Conservation (phyloP, 2,113 vertebrate species). For the Gadus macrocephalus region DNA sequence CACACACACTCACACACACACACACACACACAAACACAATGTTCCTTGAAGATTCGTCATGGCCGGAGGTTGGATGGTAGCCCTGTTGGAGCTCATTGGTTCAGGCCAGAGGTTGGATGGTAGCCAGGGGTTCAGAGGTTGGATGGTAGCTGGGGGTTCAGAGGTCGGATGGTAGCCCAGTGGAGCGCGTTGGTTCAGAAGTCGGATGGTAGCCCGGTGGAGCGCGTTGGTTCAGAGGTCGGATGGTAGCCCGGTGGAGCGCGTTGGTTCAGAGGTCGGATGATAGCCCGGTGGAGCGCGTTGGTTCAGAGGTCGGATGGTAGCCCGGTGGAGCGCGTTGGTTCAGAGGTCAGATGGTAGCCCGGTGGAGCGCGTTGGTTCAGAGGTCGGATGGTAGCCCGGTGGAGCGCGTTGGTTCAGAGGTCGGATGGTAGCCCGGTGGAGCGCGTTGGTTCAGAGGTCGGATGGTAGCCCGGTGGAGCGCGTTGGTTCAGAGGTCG, state of each 20-base stretch:
- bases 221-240: neutral
- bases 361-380: neutral
- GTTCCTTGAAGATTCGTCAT: neutral
- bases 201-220: too few relatives aligned
- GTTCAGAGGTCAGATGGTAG: conserved; percentile 4
- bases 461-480: neutral
- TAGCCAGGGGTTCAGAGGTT: neutral
- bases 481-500: too few relatives aligned
- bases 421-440: neutral
- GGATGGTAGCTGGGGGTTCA: neutral
- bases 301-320: too few relatives aligned
- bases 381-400: neutral
- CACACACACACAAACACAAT: conserved; percentile 17
- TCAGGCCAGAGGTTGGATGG: neutral
- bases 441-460: neutral
- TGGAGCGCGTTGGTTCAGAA: neutral
- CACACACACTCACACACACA: neutral
- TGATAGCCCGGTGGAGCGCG: too few relatives aligned
- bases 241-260: neutral
- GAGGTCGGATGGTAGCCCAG: too few relatives aligned
- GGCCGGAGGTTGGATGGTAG: neutral
- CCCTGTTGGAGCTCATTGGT: neutral
- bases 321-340: neutral
- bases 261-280: neutral
- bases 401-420: too few relatives aligned